Conservation (phyloP, 2,888 invertebrate genomes). For the Rotaria magnacalcarata region DNA sequence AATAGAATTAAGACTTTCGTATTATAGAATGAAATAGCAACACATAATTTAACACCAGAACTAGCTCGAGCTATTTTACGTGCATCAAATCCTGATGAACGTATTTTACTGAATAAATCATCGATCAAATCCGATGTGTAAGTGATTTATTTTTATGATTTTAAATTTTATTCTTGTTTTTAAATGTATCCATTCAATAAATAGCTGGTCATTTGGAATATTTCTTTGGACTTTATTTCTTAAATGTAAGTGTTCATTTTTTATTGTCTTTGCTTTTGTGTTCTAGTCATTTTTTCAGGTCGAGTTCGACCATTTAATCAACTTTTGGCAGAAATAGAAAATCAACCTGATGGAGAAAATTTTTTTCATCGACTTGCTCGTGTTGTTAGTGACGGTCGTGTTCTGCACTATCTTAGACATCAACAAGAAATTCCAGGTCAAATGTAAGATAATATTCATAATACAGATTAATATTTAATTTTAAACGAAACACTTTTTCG, state of each 20-base stretch:
- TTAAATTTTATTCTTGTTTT: not conserved
- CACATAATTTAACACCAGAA: constrained; percentile 35
- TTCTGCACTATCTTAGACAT: not conserved
- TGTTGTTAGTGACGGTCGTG: not conserved
- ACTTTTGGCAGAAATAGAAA: not conserved
- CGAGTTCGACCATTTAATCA: constrained; percentile 3
- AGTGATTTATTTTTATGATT: not conserved
- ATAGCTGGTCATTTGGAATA: constrained; percentile 34
- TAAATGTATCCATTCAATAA: not conserved
- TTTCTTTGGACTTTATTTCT: constrained; percentile 33
- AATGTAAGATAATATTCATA: not conserved
- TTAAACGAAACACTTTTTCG: too few relatives aligned
- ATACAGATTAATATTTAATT: too few relatives aligned
- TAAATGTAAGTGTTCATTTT: not conserved
- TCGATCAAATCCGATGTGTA: constrained; percentile 22
- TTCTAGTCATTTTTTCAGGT: not conserved
- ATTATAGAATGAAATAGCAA: not conserved
- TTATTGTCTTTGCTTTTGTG: not conserved
- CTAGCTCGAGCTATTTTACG: not conserved
- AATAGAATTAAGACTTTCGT: not conserved
- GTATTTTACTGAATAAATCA: not conserved
- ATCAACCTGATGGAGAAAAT: not conserved
- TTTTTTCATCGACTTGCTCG: not conserved
- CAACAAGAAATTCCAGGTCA: not conserved
- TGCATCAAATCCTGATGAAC: constrained; percentile 20